Evolutionary conservation across 2,888 invertebrate species (phyloP), one percentile per base, ranked within the genome.

Genomic region (Philonicus albiceps): DNA sequence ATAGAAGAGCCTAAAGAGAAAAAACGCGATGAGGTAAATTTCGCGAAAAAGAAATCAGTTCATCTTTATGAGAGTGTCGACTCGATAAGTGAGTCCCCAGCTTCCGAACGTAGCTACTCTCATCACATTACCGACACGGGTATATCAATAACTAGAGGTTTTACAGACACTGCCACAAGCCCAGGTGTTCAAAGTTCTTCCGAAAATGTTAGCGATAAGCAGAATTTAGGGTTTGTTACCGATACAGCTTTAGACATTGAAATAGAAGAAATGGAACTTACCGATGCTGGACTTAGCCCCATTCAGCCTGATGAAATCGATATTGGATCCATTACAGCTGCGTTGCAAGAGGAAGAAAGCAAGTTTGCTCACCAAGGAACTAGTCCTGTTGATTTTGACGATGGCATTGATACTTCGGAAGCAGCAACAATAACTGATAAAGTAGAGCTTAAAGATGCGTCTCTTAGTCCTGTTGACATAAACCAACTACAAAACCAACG

Each of bases 51-150:
- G 86, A 93, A 93, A 90, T 93, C 93, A 88, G 90, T 93, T 7
- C 93, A 93, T 88, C 91, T 93, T 11, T 94, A 93, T 89, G 93
- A 93, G 88, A 92, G 92, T 78, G 89, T 90, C 37, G 92, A 90
- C 87, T 90, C 90, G n/a, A 90, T 90, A 13, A 89, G 89, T 16
- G 91, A 92, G 87, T 93, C 93, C 34, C 93, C 93, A 3, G 89
- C 90, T 27, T 93, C 93, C 27, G 93, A 93, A 87, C 93, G 92
- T 72, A 93, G 93, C 89, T 90, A 91, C 43, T 93, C 94, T 0
- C 93, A 93, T 90, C 93, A 93, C 87, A 92, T 93, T 27, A 93
- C 93, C 11, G 94, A 94, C 89, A 94, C 94, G 8, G 94, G 94
- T 6, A 94, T 94, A 87, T 93, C 93, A 73, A 89, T 93, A 83